Evolutionary conservation across 2,113 vertebrate species (phyloP).

Genomic region (Pleuronectes platessa): DNA sequence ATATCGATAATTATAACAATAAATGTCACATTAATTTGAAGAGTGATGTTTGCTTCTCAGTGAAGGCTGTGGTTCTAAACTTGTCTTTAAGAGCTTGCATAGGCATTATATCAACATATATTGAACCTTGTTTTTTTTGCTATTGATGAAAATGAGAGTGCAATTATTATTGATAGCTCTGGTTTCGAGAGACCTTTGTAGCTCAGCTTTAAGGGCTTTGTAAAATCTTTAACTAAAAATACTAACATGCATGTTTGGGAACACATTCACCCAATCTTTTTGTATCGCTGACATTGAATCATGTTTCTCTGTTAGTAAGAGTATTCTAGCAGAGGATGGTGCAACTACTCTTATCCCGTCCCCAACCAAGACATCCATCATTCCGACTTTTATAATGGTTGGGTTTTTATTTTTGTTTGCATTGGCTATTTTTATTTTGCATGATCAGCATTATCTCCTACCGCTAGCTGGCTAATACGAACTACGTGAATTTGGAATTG

Average conservation of each 20-base stretch:
- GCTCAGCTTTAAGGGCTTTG: neutral
- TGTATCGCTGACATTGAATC: neutral
- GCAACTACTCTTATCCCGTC: constrained; percentile 20
- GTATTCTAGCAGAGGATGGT: neutral
- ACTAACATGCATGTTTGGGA: neutral
- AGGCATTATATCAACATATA: too few relatives aligned
- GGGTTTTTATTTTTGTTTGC: constrained; percentile 34
- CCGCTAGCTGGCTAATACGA: neutral
- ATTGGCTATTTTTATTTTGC: constrained; percentile 18
- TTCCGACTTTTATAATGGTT: constrained; percentile 25
- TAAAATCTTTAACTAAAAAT: neutral
- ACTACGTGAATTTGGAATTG: too few relatives aligned
- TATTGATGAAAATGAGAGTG: too few relatives aligned
- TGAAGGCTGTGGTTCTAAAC: too few relatives aligned
- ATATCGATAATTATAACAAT: too few relatives aligned
- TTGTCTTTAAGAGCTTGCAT: too few relatives aligned
- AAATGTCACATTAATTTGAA: too few relatives aligned
- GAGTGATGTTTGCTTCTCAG: too few relatives aligned
- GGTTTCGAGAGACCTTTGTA: too few relatives aligned
- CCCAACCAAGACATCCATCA: constrained; percentile 30
- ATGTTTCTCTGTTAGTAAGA: constrained; percentile 2
- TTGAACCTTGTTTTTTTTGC: too few relatives aligned
- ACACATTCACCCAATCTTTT: neutral
- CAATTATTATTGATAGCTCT: too few relatives aligned
- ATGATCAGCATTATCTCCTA: constrained; percentile 24